Percentiles rank a stretch among this genome's conserved stretches.
Conservation (phyloP, 2,113 vertebrate species). For the Trinectes maculatus region DNA sequence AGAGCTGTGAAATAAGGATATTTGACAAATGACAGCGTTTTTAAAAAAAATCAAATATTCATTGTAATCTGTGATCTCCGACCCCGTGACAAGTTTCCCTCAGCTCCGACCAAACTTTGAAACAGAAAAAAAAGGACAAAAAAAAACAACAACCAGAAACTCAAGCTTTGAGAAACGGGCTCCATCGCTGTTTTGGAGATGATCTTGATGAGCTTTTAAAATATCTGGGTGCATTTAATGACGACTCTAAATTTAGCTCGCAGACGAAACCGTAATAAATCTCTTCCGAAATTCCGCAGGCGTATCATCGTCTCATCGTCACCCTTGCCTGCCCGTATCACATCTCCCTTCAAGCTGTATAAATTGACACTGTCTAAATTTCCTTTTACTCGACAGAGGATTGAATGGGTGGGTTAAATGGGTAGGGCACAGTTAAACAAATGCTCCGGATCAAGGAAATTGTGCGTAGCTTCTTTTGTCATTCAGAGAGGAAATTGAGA, state of each 20-base stretch:
- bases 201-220: too few relatives aligned
- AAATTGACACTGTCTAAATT: slow-evolving; percentile 79
- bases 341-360: slow-evolving; percentile 65
- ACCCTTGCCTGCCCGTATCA: slow-evolving; percentile 53
- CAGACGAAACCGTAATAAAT: slow-evolving; percentile 31
- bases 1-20: slow-evolving; percentile 56
- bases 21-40: slow-evolving; percentile 74
- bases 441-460: slow-evolving; percentile 82
- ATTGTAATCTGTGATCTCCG: slow-evolving; percentile 67
- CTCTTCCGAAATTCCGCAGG: slow-evolving; percentile 51
- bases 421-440: slow-evolving; percentile 80
- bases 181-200: not conserved
- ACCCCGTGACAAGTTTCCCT: slow-evolving; percentile 49
- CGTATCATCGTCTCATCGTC: slow-evolving; percentile 30
- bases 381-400: slow-evolving; percentile 70
- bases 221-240: slow-evolving; percentile 56
- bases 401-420: slow-evolving; percentile 78
- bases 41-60: slow-evolving; percentile 53
- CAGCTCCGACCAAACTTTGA: slow-evolving; percentile 53
- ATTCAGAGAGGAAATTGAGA: slow-evolving; percentile 78
- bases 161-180: slow-evolving; percentile 1
- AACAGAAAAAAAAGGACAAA: slow-evolving; percentile 21
- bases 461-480: slow-evolving; percentile 79
- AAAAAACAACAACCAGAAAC: too few relatives aligned
- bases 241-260: slow-evolving; percentile 47